Conservation (phyloP, 37 sponge, comb jelly and placozoan species). For the Geodia barretti region DNA sequence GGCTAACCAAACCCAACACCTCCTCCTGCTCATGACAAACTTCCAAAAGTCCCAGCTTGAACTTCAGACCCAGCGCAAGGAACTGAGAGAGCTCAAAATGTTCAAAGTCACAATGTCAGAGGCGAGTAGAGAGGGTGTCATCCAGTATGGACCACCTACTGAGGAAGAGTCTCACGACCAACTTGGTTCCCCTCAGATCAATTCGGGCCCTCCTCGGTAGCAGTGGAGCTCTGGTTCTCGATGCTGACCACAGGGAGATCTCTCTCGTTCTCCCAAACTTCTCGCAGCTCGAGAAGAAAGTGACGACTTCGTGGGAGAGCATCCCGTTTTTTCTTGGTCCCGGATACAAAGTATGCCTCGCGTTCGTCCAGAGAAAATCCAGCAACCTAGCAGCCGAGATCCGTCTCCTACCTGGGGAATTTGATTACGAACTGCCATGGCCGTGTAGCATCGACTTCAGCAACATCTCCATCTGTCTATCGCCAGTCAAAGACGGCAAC, state of each 20-base stretch:
- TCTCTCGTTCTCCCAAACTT: neutral
- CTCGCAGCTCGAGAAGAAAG: no score
- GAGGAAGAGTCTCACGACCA: neutral
- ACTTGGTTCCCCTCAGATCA: neutral
- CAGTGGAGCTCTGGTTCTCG: no score
- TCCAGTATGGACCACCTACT: neutral
- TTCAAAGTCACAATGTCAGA: neutral
- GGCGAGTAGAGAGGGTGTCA: neutral
- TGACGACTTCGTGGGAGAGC: neutral
- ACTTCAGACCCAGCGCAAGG: neutral
- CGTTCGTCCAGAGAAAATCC: no score
- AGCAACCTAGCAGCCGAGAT: neutral
- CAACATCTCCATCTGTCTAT: neutral
- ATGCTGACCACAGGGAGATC: neutral
- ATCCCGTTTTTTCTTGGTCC: neutral
- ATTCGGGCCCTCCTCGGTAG: neutral
- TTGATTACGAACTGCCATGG: neutral
- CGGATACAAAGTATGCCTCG: neutral
- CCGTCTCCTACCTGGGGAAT: neutral
- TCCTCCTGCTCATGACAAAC: neutral
- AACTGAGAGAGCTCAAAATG: neutral
- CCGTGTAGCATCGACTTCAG: slow-evolving; percentile 1
- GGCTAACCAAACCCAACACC: neutral
- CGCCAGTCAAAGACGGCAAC: no score
- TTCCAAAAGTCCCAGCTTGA: neutral